phyloP scores from a whole-genome alignment of 2,797 vertebrate species.

The Halcyon badia region DNA sequence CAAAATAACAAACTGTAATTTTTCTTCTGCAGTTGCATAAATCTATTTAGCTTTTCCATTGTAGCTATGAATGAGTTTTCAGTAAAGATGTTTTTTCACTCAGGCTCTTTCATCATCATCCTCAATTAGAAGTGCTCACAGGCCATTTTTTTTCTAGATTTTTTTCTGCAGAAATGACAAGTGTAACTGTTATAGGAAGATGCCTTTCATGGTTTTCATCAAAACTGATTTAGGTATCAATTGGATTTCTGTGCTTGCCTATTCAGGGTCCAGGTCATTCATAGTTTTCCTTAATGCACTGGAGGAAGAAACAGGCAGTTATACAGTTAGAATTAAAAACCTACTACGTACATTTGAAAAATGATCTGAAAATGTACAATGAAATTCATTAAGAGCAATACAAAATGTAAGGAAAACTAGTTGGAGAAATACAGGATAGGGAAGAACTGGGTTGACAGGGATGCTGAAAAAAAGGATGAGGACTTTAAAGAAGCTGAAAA shows the following conservation, averaged over 20 bases:
- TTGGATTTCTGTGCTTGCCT: background rate
- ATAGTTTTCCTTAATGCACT: background rate
- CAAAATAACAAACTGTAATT: background rate
- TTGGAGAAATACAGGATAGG: background rate
- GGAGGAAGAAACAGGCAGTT: background rate
- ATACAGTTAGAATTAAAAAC: background rate
- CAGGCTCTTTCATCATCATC: background rate
- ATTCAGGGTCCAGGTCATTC: background rate
- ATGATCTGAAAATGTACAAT: background rate
- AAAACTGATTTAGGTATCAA: background rate
- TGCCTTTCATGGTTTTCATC: background rate
- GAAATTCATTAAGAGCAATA: background rate
- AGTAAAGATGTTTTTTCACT: background rate
- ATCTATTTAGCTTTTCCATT: background rate
- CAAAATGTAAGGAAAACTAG: background rate
- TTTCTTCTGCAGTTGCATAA: background rate
- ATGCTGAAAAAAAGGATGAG: background rate
- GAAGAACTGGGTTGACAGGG: background rate
- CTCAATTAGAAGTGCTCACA: background rate
- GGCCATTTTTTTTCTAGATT: no score
- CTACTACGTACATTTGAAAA: background rate
- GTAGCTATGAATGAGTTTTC: background rate
- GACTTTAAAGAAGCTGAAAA: background rate
- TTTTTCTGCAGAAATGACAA: no score
- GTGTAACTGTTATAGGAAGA: background rate